Base-by-base conservation (phyloP, 2,888 invertebrate genomes). In the Parnassius glacialis region DNA sequence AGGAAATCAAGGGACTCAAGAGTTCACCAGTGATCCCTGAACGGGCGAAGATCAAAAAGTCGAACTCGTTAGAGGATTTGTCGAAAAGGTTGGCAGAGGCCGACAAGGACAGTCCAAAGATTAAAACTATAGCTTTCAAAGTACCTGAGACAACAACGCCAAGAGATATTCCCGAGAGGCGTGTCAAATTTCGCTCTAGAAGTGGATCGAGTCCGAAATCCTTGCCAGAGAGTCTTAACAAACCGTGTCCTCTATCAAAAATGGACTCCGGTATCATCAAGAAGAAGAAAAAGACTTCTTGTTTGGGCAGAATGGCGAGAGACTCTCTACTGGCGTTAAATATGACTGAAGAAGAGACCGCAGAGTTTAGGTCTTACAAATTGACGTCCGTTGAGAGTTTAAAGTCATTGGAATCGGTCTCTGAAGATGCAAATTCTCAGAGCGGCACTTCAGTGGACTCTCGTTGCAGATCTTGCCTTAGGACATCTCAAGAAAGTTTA, bases 131-230 rank as follows among this genome's bases (percentile, higher is more conserved):
- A 59, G 89, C 76, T 2, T 91, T 91, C 65, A 84, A 86, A 79
- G 78, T 90, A 0, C 90, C 90, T 0, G 90, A 89, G 62, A 80
- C 78, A 5, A 86, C 90, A 0, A 83, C 80, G 0, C 92, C 92
- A 0, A 70, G 90, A 16, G 90, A 90, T 59, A 92, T 92, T 63
- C 92, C 92, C 0, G 85, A 87, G 57, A 72, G 86, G 12, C 67
- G 85, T 25, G 61, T 75, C 0, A 86, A 88, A 65, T 64, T 90
- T 0, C 76, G 90, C 0, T 75, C 86, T 0, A 70, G 89, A 50
- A 86, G 85, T 16, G 90, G 91, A 0, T 86, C 88, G 0, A 92
- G 91, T 66, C 92, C 92, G 0, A 92, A 92, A 76, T 89, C 90
- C 0, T 67, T 92, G n/a, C 91, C 91, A 0, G 92, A 92, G 47